Evolutionary conservation across 1,140 invertebrate genomes (phyloP).

Genomic region (Acyrthosiphon pisum): DNA sequence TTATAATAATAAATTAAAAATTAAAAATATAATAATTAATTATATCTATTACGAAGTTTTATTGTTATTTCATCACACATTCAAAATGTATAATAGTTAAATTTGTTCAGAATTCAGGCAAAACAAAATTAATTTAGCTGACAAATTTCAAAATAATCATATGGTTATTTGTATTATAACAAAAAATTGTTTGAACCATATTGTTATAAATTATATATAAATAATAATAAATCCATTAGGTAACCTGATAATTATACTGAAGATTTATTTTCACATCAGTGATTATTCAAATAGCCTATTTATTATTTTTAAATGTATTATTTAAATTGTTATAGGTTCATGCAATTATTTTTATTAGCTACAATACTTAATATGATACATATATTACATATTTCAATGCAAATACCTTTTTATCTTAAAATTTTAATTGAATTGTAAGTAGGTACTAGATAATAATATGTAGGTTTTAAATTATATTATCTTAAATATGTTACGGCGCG

Average conservation of each 20-base stretch:
- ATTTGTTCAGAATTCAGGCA: too few species aligned
- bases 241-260: neutral
- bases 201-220: neutral
- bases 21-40: neutral
- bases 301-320: slow-evolving; percentile 2
- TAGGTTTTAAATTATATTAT: slow-evolving; percentile 18
- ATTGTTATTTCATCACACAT: neutral
- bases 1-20: neutral
- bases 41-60: neutral
- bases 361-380: neutral
- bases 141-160: neutral
- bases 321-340: neutral
- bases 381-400: neutral
- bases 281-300: neutral
- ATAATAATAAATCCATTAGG: neutral
- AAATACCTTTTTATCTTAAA: slow-evolving; percentile 9
- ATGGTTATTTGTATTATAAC: neutral
- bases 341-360: neutral
- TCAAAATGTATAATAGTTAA: too few species aligned
- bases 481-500: neutral
- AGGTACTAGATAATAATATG: neutral
- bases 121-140: neutral
- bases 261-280: neutral
- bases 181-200: neutral
- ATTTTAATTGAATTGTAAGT: slow-evolving; percentile 2